A percentile compares a stretch with the other conserved stretches of the same genome.
phyloP scores from a whole-genome alignment of 2,797 vertebrate species.

The Eptatretus atami region DNA sequence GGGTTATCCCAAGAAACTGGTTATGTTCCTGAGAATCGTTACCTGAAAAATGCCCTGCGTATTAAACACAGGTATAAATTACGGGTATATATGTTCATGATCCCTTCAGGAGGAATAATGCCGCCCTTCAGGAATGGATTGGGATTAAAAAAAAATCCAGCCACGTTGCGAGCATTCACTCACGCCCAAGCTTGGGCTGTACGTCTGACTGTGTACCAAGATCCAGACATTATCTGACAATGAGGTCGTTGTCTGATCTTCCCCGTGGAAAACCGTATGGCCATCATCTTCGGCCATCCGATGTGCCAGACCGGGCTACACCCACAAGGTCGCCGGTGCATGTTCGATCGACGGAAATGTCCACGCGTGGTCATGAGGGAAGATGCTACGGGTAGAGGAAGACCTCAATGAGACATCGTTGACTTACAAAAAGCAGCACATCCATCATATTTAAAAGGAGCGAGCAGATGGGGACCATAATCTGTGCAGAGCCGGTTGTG shows the following conservation, averaged over 20 bases:
- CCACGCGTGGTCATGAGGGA: constrained; percentile 81
- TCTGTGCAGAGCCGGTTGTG: too few relatives aligned
- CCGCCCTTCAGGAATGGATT: too few relatives aligned
- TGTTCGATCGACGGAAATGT: constrained; percentile 28
- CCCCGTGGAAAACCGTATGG: constrained; percentile 40
- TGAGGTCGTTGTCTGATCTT: constrained; percentile 20
- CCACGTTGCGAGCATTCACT: constrained; percentile 7
- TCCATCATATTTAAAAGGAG: not conserved
- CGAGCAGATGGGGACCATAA: too few relatives aligned
- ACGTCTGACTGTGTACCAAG: constrained; percentile 86
- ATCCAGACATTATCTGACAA: constrained; percentile 31
- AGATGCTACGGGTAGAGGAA: constrained; percentile 21
- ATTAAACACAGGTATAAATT: too few relatives aligned
- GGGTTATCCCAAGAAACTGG: too few relatives aligned
- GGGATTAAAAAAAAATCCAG: too few relatives aligned
- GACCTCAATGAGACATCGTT: not conserved
- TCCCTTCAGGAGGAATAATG: too few relatives aligned
- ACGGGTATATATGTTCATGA: too few relatives aligned
- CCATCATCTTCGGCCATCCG: constrained; percentile 57
- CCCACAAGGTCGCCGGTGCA: constrained; percentile 38
- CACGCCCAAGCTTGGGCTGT: constrained; percentile 48
- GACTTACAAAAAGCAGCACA: not conserved
- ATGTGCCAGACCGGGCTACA: constrained; percentile 34
- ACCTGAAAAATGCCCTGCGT: too few relatives aligned
- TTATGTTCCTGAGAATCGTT: too few relatives aligned